These are phyloP conservation scores for Calameuta idolon DNA, from an alignment of 2,888 invertebrate species.

Conservation along the genomic window DNA sequence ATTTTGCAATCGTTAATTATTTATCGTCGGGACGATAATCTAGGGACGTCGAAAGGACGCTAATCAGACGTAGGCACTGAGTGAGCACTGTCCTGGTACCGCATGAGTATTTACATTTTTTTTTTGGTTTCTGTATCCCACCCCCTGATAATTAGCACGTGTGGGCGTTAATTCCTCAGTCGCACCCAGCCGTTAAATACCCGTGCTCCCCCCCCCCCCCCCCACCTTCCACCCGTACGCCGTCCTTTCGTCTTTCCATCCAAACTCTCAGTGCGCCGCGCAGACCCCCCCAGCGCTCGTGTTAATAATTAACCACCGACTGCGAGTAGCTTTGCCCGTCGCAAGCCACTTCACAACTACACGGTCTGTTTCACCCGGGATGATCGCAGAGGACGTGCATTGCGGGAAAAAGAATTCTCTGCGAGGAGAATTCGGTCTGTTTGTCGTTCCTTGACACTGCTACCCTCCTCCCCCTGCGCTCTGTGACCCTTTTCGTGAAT, in stretches of 20 bases:
- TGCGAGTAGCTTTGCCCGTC: conserved; percentile 29
- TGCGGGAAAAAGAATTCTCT: neutral
- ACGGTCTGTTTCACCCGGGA: conserved; percentile 44
- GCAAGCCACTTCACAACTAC: conserved; percentile 34
- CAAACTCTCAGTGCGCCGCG: conserved; percentile 38
- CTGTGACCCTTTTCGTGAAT: neutral
- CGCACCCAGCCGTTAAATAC: neutral
- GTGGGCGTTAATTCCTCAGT: neutral
- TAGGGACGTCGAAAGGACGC: neutral
- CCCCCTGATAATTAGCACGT: conserved; percentile 21
- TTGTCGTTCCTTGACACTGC: neutral
- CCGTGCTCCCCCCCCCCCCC: neutral
- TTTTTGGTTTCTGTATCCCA: conserved; percentile 36
- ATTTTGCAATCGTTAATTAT: neutral
- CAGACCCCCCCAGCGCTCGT: conserved; percentile 40
- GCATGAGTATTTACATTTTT: conserved; percentile 37
- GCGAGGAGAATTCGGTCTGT: neutral
- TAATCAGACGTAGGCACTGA: neutral
- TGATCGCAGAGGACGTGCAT: conserved; percentile 15
- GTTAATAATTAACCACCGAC: conserved; percentile 58
- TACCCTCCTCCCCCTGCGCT: neutral
- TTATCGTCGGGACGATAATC: neutral
- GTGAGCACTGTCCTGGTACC: neutral
- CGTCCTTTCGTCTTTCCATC: conserved; percentile 10
- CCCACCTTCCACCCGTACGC: neutral